Evolutionary conservation across 2,797 vertebrate species (phyloP).

Genomic region (Euthynnus affinis): DNA sequence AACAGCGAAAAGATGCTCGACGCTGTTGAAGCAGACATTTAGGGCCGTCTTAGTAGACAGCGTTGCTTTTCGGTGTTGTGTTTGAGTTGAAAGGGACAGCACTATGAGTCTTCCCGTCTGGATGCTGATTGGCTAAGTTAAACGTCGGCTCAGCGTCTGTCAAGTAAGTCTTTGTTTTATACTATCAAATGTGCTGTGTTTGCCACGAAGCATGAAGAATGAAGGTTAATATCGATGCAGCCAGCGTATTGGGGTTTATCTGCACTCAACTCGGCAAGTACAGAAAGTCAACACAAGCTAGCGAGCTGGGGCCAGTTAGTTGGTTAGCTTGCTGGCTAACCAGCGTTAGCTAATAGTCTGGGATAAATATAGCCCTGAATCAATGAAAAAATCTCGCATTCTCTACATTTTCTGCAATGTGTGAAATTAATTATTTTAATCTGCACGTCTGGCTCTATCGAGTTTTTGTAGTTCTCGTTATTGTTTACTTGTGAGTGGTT

Average conservation of each 20-base stretch:
- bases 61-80: not conserved
- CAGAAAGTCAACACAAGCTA: slow-evolving; percentile 36
- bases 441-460: accelerated
- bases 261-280: not conserved
- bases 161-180: slow-evolving; percentile 77
- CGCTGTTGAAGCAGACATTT: not conserved
- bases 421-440: accelerated
- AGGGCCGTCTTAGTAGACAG: not conserved
- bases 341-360: slow-evolving; percentile 51
- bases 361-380: not conserved
- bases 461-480: too few relatives aligned
- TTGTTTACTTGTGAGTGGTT: slow-evolving; percentile 9
- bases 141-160: slow-evolving; percentile 65
- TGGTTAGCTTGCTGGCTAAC: slow-evolving; percentile 69
- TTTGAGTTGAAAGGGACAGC: not conserved
- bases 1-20: slow-evolving; percentile 6
- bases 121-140: slow-evolving; percentile 72
- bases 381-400: accelerated
- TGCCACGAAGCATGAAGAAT: not conserved
- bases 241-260: accelerated
- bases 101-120: slow-evolving; percentile 35
- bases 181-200: slow-evolving; percentile 20
- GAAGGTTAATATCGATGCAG: too few relatives aligned
- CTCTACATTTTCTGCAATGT: not conserved
- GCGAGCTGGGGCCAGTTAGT: slow-evolving; percentile 52